These are phyloP conservation scores for Girardinus metallicus DNA, from an alignment of 2,797 vertebrate species.

Conservation along the genomic window DNA sequence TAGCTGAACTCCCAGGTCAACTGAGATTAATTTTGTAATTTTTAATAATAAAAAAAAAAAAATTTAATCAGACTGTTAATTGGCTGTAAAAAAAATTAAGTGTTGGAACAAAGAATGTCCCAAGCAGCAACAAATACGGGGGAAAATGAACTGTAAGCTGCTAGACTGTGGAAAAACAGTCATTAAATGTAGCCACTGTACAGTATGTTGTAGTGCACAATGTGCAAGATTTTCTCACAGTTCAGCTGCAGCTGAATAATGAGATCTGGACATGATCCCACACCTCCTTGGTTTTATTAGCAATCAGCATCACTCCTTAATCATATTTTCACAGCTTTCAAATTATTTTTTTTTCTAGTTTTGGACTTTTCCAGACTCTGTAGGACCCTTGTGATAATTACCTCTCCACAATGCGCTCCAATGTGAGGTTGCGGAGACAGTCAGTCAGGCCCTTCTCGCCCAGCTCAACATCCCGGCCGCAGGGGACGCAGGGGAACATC, in stretches of 20 bases:
- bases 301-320: background rate
- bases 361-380: background rate
- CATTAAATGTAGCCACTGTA: conserved; percentile 34
- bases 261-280: conserved; percentile 31
- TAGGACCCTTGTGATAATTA: conserved; percentile 49
- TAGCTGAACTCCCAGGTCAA: background rate
- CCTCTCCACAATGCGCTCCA: conserved; percentile 95
- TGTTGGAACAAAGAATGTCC: conserved; percentile 1
- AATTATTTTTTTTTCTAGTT: background rate
- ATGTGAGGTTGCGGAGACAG: conserved; percentile 93
- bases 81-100: background rate
- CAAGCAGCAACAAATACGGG: conserved; percentile 3
- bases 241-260: conserved; percentile 51
- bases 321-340: background rate
- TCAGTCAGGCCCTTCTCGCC: conserved; percentile 91
- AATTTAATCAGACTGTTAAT: background rate
- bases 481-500: conserved; percentile 90
- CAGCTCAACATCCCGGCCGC: conserved; percentile 91
- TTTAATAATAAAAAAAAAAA: background rate
- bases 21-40: background rate
- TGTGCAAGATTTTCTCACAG: conserved; percentile 45
- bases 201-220: conserved; percentile 47
- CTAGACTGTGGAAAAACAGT: conserved; percentile 33
- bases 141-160: conserved; percentile 24
- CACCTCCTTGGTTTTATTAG: conserved; percentile 20